Conservation (phyloP, 1,140 invertebrate species). For the Magallana ariakensis region DNA sequence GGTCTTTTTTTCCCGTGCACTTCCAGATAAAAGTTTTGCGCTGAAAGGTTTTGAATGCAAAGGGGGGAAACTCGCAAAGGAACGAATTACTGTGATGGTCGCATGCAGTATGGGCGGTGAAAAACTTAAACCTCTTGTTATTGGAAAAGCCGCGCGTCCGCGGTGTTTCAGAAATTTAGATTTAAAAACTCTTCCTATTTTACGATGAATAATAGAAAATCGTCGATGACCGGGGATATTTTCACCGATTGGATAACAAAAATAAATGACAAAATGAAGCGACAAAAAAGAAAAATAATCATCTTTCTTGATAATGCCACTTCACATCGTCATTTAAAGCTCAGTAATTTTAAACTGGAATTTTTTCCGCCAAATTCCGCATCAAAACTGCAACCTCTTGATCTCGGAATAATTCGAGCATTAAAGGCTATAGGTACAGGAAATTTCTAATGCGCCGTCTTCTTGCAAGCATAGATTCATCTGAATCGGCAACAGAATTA, state of each 20-base stretch:
- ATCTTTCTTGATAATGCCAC: conserved; percentile 69
- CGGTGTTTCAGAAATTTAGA: conserved; percentile 63
- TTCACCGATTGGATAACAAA: conserved; percentile 70
- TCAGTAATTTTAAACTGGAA: conserved; percentile 75
- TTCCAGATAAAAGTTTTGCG: conserved; percentile 61
- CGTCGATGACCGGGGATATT: conserved; percentile 66
- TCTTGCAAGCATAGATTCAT: not conserved
- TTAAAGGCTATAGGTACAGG: not conserved
- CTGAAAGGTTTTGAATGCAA: conserved; percentile 51
- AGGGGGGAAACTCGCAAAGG: conserved; percentile 60
- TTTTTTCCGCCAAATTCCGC: conserved; percentile 77
- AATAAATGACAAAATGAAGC: conserved; percentile 60
- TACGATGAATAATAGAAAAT: conserved; percentile 48
- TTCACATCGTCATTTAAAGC: conserved; percentile 55
- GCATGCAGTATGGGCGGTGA: conserved; percentile 53
- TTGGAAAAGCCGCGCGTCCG: no score
- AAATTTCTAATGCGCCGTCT: not conserved
- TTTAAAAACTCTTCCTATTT: conserved; percentile 51
- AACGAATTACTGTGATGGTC: conserved; percentile 32
- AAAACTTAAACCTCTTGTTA: no score
- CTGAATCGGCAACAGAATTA: no score
- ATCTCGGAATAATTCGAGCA: conserved; percentile 51
- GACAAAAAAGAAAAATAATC: conserved; percentile 55
- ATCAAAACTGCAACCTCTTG: conserved; percentile 53
- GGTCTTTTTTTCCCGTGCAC: conserved; percentile 58